These are phyloP conservation scores for Cepaea nemoralis DNA, from an alignment of 1,140 invertebrate species.

Conservation along the genomic window DNA sequence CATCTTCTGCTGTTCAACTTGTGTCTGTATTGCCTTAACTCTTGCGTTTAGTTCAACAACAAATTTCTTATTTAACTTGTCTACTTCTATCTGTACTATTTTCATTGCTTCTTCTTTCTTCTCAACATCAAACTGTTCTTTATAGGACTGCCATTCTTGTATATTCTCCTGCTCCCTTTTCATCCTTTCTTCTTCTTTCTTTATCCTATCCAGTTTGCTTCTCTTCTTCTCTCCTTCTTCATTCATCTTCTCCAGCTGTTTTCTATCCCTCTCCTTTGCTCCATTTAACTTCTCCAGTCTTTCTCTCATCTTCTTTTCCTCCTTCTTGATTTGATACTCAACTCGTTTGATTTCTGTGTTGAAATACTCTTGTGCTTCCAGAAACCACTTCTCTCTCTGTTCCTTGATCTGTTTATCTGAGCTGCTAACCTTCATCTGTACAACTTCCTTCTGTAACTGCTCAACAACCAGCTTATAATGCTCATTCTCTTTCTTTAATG, in stretches of 20 bases:
- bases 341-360: constrained; percentile 12
- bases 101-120: background rate
- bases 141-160: background rate
- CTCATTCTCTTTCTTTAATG: background rate
- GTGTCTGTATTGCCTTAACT: constrained; percentile 7
- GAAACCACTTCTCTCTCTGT: background rate
- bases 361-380: constrained; percentile 3
- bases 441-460: constrained; percentile 19
- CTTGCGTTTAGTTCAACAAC: background rate
- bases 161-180: background rate
- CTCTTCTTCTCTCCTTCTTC: constrained; percentile 20
- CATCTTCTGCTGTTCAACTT: background rate
- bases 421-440: background rate
- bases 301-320: too few species aligned
- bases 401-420: background rate
- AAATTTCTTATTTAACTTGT: constrained; percentile 26
- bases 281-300: too few species aligned
- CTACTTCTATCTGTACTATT: constrained; percentile 7
- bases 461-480: background rate
- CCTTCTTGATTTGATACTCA: background rate
- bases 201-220: background rate
- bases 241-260: constrained; percentile 11
- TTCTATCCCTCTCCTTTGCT: too few species aligned
- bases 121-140: background rate
- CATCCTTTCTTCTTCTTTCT: background rate